Percentiles rank a stretch among this genome's conserved stretches.
Evolutionary conservation across 2,113 vertebrate genomes (phyloP).

Genomic region (Excalfactoria chinensis): DNA sequence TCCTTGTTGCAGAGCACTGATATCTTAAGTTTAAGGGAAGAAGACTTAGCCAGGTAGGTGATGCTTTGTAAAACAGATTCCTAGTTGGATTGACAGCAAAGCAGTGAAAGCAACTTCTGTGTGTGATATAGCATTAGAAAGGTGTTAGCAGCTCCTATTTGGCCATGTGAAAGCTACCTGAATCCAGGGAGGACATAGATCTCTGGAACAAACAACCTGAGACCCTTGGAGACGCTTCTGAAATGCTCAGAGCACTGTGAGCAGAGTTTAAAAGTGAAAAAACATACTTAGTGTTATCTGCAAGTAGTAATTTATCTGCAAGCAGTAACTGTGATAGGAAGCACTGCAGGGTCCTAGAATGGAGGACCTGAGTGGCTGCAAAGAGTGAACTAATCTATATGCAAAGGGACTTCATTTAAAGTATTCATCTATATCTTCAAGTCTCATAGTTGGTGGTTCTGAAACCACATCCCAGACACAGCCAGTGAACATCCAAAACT

Average conservation of each 20-base stretch:
- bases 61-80: neutral
- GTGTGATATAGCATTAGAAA: no score
- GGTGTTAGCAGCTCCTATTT: neutral
- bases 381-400: neutral
- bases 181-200: neutral
- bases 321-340: no score
- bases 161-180: neutral
- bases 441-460: neutral
- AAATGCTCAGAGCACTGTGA: neutral
- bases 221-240: neutral
- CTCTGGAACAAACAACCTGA: neutral
- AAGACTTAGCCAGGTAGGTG: neutral
- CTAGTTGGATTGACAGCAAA: neutral
- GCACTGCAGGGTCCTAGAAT: rapidly evolving
- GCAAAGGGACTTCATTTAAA: neutral
- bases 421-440: neutral
- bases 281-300: neutral
- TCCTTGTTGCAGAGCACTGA: neutral
- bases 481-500: neutral
- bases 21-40: neutral
- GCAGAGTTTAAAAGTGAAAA: neutral
- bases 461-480: neutral
- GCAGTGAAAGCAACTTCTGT: neutral
- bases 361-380: neutral
- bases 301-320: neutral